Percentiles rank a stretch among this genome's conserved stretches.
phyloP scores from a whole-genome alignment of 1,140 invertebrate genomes.

The Araneus ventricosus region DNA sequence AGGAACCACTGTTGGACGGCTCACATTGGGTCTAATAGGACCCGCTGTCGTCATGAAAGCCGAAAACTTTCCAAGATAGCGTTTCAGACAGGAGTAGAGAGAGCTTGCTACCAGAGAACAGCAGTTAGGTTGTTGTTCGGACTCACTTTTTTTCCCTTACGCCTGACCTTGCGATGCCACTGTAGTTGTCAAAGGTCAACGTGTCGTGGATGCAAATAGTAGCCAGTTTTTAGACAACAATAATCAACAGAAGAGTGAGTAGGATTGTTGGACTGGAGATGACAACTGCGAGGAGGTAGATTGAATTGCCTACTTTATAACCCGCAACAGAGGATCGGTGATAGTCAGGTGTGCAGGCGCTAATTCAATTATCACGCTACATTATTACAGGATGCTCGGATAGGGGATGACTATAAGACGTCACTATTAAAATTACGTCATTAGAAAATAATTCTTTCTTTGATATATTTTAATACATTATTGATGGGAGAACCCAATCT shows the following conservation, averaged over 20 bases:
- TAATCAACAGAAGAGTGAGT: neutral
- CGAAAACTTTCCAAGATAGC: slow-evolving; percentile 51
- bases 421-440: too few species aligned
- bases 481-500: too few species aligned
- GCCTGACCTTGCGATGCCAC: slow-evolving; percentile 52
- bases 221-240: slow-evolving; percentile 36
- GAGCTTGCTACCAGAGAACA: slow-evolving; percentile 52
- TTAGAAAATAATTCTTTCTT: too few species aligned
- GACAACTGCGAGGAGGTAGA: slow-evolving; percentile 6
- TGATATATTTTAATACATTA: too few species aligned
- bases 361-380: neutral
- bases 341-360: neutral
- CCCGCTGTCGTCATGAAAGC: slow-evolving; percentile 59
- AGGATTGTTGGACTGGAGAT: neutral
- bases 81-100: slow-evolving; percentile 51
- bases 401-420: neutral
- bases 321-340: neutral
- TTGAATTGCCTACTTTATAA: neutral
- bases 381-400: neutral
- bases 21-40: slow-evolving; percentile 59
- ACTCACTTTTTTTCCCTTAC: neutral
- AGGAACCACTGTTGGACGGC: slow-evolving; percentile 69
- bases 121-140: slow-evolving; percentile 54
- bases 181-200: slow-evolving; percentile 60
- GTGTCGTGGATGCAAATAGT: slow-evolving; percentile 66